Conservation (phyloP, 2,113 vertebrate genomes). For the Talpa occidentalis region DNA sequence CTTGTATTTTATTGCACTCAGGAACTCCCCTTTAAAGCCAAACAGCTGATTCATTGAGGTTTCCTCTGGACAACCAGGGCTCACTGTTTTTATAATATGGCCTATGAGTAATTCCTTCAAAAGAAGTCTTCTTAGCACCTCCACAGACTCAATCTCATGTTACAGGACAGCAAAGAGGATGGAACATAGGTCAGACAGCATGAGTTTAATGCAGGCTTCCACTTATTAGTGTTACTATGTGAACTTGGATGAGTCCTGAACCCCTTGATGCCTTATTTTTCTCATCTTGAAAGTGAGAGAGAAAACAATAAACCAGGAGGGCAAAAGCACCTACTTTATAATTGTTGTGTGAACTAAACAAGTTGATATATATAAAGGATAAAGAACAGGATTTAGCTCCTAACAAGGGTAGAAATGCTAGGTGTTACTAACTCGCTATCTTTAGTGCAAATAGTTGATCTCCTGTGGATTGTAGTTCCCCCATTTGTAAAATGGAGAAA, state of each 20-base stretch:
- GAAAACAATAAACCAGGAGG: background rate
- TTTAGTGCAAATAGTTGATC: conserved; percentile 5
- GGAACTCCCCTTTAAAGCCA: background rate
- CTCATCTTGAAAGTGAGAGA: background rate
- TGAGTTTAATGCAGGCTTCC: background rate
- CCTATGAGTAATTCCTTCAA: background rate
- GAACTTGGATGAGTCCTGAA: background rate
- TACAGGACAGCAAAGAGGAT: background rate
- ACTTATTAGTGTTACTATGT: background rate
- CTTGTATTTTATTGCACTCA: background rate
- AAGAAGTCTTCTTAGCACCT: background rate
- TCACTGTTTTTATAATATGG: conserved; percentile 29
- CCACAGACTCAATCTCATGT: background rate
- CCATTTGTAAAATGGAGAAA: background rate
- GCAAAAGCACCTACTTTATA: background rate
- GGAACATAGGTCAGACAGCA: background rate
- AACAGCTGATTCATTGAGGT: background rate
- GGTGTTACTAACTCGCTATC: background rate
- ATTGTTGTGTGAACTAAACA: background rate
- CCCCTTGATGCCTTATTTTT: background rate
- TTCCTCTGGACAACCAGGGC: background rate
- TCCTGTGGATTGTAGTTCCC: background rate
- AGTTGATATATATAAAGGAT: background rate
- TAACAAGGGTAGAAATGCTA: background rate
- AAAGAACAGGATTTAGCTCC: background rate